Base-by-base conservation (phyloP, 2,888 invertebrate genomes). In the Phytoseiulus persimilis region DNA sequence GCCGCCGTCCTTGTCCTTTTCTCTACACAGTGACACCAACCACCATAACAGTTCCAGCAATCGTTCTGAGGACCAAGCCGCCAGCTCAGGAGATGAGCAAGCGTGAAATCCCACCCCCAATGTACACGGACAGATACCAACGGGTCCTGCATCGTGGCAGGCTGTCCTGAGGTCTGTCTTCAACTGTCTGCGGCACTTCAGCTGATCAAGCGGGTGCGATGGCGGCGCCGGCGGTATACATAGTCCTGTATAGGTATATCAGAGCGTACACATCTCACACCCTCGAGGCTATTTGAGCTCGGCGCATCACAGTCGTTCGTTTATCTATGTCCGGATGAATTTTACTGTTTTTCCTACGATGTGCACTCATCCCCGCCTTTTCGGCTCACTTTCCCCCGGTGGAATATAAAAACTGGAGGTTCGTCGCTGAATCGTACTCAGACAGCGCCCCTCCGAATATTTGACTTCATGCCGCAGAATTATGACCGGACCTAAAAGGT, bases 91-190 rank as follows among this genome's bases (percentile, higher is more conserved):
- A n/a, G 33, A 87, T 33, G 87, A 87, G 87, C 87, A 33, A 45
- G 87, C 87, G 87, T 87, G 87, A 87, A 87, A 87, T 87, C 87
- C 87, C 87, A 39, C 32, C 87, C 33, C 14, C 32, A 32, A 87
- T 5, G n/a, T 84, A 31, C 39, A 87, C 65, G 18, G 65, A 65
- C 28, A 65, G 11, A 6, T 6, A 65, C 65, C 65, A 23, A 23
- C 65, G 65, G 28, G 65, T 65, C 65, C 23, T 14, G 14, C 65
- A 65, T 65, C 65, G 11, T 65, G n/a, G 28, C 28, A 18, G 2
- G 28, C 28, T 65, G 2, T 65, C 28, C 28, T 23, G 65, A 65
- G 39, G 65, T 65, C 65, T 11, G 65, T 23, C 65, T n/a, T n/a
- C n/a, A n/a, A 39, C 39, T 65, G 65, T 65, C 65, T 1, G 46